Percentiles rank a stretch among this genome's conserved stretches.
phyloP scores from a whole-genome alignment of 2,797 vertebrate species.

The Tragopan temminckii region DNA sequence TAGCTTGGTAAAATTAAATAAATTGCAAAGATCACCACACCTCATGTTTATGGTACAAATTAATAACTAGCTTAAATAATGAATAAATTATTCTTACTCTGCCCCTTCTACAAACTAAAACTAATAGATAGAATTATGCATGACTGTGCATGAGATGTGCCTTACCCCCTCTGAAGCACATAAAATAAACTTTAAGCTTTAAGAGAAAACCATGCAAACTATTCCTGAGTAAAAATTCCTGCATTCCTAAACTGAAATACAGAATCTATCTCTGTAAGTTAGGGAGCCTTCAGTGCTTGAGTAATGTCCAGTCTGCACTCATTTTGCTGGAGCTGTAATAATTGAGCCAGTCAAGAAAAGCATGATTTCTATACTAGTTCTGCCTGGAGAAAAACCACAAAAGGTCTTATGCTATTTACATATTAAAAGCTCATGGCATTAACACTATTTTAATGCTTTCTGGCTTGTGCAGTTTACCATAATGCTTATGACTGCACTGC shows the following conservation, averaged over 20 bases:
- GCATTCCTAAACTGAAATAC: not conserved
- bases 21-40: constrained; percentile 34
- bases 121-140: not conserved
- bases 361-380: not conserved
- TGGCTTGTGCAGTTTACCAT: not conserved
- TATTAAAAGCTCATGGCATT: not conserved
- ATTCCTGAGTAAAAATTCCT: not conserved
- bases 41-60: constrained; percentile 12
- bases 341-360: not conserved
- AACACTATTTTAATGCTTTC: not conserved
- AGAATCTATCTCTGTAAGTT: not conserved
- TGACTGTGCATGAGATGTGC: not conserved
- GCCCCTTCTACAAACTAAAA: not conserved
- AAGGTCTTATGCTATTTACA: not conserved
- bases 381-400: not conserved
- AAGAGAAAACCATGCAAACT: not conserved
- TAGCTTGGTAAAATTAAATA: constrained; percentile 29
- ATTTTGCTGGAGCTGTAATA: not conserved
- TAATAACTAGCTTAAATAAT: constrained; percentile 30
- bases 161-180: not conserved
- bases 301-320: not conserved
- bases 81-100: constrained; percentile 41
- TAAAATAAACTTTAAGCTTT: not conserved
- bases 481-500: not conserved
- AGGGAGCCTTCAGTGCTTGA: not conserved